phyloP scores from a whole-genome alignment of 2,113 vertebrate genomes.

The Burhinus bistriatus region DNA sequence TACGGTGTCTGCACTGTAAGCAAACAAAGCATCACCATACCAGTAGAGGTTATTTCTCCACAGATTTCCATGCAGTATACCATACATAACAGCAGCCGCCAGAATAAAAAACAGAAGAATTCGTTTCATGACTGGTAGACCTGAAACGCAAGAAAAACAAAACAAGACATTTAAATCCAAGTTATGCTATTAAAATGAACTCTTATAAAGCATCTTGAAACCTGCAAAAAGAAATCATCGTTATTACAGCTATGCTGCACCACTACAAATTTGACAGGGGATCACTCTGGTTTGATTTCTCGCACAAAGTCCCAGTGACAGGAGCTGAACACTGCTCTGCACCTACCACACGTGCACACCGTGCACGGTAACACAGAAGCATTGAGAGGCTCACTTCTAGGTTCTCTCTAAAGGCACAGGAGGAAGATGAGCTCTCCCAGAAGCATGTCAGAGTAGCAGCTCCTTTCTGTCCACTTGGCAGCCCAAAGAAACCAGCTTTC shows the following conservation, averaged over 20 bases:
- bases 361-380: not conserved
- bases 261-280: not conserved
- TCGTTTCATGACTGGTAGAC: conserved; percentile 60
- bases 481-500: not conserved
- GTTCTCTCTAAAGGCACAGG: not conserved
- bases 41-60: conserved; percentile 62
- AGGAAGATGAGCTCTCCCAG: not conserved
- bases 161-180: not conserved
- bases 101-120: conserved; percentile 56
- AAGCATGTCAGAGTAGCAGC: not conserved
- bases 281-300: not conserved
- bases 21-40: conserved; percentile 10
- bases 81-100: conserved; percentile 66
- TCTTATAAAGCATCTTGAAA: not conserved
- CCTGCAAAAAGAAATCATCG: not conserved
- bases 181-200: not conserved
- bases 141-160: conserved; percentile 28
- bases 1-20: not conserved
- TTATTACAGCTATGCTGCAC: not conserved
- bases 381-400: not conserved
- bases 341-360: not conserved
- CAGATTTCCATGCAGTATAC: conserved; percentile 62
- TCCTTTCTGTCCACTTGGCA: not conserved
- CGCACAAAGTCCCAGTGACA: not conserved
- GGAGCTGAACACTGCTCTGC: not conserved